Conservation (phyloP, 1,140 invertebrate species). For the Teleopsis dalmanni region DNA sequence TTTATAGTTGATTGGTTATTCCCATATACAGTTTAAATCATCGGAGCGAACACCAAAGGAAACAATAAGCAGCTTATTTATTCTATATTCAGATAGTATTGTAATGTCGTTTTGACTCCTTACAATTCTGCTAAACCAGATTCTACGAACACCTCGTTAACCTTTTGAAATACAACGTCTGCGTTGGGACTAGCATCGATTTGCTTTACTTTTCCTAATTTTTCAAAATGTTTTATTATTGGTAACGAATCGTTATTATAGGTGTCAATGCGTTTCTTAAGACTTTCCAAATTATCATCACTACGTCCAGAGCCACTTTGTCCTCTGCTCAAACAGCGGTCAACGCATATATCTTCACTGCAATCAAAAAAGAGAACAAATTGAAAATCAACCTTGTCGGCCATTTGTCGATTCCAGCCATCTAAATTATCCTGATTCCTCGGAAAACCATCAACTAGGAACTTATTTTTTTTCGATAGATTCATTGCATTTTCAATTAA, state of each 20-base stretch:
- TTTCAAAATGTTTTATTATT: conserved; percentile 82
- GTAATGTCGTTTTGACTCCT: neutral
- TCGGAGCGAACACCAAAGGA: too few relatives aligned
- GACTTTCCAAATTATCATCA: conserved; percentile 90
- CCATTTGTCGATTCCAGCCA: conserved; percentile 87
- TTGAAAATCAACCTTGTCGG: conserved; percentile 72
- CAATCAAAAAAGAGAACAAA: conserved; percentile 95
- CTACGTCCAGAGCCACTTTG: conserved; percentile 81
- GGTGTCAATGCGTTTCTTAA: conserved; percentile 85
- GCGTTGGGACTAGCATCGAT: conserved; percentile 65
- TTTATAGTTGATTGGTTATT: too few relatives aligned
- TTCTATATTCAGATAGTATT: neutral
- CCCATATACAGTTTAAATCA: too few relatives aligned
- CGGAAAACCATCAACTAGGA: conserved; percentile 98
- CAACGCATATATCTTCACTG: conserved; percentile 70
- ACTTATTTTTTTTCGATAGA: conserved; percentile 60
- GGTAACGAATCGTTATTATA: conserved; percentile 88
- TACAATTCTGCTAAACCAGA: conserved; percentile 21
- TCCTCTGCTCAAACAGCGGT: conserved; percentile 79
- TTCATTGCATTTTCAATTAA: conserved; percentile 84
- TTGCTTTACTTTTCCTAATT: conserved; percentile 63
- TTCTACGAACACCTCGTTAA: conserved; percentile 27
- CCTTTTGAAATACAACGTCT: conserved; percentile 60
- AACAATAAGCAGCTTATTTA: too few relatives aligned
- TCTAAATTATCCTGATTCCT: conserved; percentile 94